phyloP scores from a whole-genome alignment of 2,888 invertebrate species.

The Villa cingulata region DNA sequence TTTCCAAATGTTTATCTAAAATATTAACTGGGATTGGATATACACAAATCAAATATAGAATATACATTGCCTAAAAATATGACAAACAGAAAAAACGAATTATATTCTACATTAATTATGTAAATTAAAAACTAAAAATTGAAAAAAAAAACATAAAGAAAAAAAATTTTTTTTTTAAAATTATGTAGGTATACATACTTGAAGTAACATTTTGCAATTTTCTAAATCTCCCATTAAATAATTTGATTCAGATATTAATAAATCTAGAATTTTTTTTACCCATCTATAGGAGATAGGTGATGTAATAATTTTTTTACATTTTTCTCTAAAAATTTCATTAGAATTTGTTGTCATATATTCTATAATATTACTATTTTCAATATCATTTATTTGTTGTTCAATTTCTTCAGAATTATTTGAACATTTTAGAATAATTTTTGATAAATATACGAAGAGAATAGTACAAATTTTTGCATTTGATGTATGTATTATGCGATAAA shows the following conservation, averaged over 20 bases:
- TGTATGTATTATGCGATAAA: conserved; percentile 24
- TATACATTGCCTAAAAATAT: conserved; percentile 18
- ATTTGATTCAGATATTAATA: conserved; percentile 26
- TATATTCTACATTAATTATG: too few relatives aligned
- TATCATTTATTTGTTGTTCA: too few relatives aligned
- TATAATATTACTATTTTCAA: background rate
- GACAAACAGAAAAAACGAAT: background rate
- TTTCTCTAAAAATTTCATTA: background rate
- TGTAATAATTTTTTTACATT: background rate
- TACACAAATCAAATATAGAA: conserved; percentile 26
- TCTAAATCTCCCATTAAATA: conserved; percentile 20
- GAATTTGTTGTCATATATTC: background rate
- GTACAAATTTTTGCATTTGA: conserved; percentile 19
- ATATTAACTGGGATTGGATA: conserved; percentile 23
- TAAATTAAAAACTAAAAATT: too few relatives aligned
- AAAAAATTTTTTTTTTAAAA: too few relatives aligned
- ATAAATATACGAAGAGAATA: conserved; percentile 17
- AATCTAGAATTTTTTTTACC: conserved; percentile 27
- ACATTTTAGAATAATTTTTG: background rate
- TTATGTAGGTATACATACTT: background rate
- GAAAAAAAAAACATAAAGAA: too few relatives aligned
- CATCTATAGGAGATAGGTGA: conserved; percentile 24
- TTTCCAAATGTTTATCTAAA: conserved; percentile 20
- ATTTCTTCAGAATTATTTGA: background rate
- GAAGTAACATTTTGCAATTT: background rate